These are phyloP conservation scores for Lamproptera curius DNA, from an alignment of 2,888 invertebrate species.

Conservation along the genomic window DNA sequence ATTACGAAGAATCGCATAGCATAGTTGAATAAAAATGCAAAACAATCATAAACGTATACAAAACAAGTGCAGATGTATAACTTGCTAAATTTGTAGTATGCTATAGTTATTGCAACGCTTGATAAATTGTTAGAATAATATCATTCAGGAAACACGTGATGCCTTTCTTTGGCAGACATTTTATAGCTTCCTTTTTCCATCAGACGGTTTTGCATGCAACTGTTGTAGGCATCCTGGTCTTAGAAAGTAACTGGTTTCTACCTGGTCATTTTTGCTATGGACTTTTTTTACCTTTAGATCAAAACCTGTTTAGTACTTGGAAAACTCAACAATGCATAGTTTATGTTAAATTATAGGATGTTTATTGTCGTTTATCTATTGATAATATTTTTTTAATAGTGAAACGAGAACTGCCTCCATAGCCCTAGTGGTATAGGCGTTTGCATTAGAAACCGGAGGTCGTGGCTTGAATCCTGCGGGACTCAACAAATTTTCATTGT, in stretches of 20 bases:
- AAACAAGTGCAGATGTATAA: neutral
- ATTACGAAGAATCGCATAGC: too few species aligned
- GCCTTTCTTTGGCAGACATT: constrained; percentile 11
- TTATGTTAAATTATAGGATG: neutral
- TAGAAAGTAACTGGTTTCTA: constrained; percentile 1
- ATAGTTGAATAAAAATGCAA: too few species aligned
- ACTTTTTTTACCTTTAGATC: neutral
- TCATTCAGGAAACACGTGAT: constrained; percentile 10
- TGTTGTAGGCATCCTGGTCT: constrained; percentile 5
- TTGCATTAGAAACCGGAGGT: too few species aligned
- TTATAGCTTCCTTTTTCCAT: constrained; percentile 15
- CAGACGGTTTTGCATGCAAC: constrained; percentile 12
- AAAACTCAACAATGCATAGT: neutral
- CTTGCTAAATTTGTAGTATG: neutral
- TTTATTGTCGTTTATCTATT: neutral
- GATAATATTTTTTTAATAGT: neutral
- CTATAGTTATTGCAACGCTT: neutral
- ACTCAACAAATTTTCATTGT: too few species aligned
- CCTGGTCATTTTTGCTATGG: neutral
- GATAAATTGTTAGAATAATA: neutral
- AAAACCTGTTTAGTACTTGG: neutral
- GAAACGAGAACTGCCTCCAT: neutral
- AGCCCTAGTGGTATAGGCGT: too few species aligned
- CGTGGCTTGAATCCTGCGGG: too few species aligned
- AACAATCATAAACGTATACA: too few species aligned